Evolutionary conservation across 1,140 invertebrate genomes (phyloP).

Genomic region (Homalodisca vitripennis): DNA sequence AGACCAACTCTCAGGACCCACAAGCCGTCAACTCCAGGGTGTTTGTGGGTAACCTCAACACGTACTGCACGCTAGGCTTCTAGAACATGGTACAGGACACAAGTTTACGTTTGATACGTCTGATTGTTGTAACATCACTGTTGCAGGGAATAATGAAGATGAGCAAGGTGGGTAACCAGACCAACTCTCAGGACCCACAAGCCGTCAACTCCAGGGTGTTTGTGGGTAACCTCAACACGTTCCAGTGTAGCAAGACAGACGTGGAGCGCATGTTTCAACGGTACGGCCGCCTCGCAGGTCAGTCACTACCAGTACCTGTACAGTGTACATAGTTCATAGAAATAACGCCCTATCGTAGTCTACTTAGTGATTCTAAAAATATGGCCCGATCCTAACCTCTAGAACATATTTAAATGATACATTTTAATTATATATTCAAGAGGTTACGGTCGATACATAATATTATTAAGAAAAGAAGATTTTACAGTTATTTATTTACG

Average conservation of each 20-base stretch:
- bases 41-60: constrained; percentile 89
- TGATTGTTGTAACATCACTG: not conserved
- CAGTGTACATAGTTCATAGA: too few species aligned
- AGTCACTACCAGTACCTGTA: constrained; percentile 43
- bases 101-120: not conserved
- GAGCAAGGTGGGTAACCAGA: constrained; percentile 84
- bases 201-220: constrained; percentile 85
- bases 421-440: too few species aligned
- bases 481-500: too few species aligned
- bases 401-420: too few species aligned
- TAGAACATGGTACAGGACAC: not conserved
- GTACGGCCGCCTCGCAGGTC: constrained; percentile 80
- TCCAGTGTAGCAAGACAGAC: constrained; percentile 85
- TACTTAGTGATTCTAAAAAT: too few species aligned
- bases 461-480: too few species aligned
- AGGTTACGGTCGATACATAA: too few species aligned
- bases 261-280: constrained; percentile 84
- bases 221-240: constrained; percentile 88
- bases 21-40: constrained; percentile 83
- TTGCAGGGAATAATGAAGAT: constrained; percentile 59
- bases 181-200: constrained; percentile 83
- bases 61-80: constrained; percentile 47
- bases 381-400: too few species aligned
- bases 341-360: too few species aligned
- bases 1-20: constrained; percentile 57